phyloP scores from a whole-genome alignment of 2,888 invertebrate species.

The Vannuccia rotundouncinata region DNA sequence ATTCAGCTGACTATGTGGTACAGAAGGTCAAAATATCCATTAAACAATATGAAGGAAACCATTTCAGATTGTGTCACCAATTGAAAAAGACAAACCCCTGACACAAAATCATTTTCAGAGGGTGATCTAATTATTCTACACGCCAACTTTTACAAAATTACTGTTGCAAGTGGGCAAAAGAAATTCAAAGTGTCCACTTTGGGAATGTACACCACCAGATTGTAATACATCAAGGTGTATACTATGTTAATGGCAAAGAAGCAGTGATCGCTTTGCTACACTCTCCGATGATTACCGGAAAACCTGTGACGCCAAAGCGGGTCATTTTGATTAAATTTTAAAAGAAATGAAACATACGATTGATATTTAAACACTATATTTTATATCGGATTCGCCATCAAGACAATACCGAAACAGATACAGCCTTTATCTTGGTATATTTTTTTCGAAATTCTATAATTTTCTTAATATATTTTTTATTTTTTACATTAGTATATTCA shows the following conservation, averaged over 20 bases:
- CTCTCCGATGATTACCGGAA: background rate
- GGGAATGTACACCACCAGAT: conserved; percentile 24
- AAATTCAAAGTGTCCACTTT: conserved; percentile 15
- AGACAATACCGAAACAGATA: conserved; percentile 1
- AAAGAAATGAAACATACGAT: background rate
- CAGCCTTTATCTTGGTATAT: background rate
- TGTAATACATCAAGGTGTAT: conserved; percentile 23
- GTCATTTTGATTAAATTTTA: background rate
- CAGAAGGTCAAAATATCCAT: conserved; percentile 9
- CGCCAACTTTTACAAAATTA: conserved; percentile 24
- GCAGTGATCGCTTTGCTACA: conserved; percentile 18
- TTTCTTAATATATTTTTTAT: too few species aligned
- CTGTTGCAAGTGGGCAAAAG: conserved; percentile 16
- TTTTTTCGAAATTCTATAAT: too few species aligned
- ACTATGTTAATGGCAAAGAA: conserved; percentile 22
- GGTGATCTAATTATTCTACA: conserved; percentile 15
- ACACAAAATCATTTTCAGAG: background rate
- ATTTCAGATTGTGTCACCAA: conserved; percentile 23
- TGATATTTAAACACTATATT: background rate
- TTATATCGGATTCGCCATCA: too few species aligned
- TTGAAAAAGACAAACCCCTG: conserved; percentile 1
- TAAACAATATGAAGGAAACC: too few species aligned
- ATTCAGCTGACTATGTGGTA: conserved; percentile 7
- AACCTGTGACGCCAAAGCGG: background rate
- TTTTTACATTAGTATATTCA: too few species aligned